Conservation (phyloP, 2,797 vertebrate genomes). For the Pogoniulus pusillus region DNA sequence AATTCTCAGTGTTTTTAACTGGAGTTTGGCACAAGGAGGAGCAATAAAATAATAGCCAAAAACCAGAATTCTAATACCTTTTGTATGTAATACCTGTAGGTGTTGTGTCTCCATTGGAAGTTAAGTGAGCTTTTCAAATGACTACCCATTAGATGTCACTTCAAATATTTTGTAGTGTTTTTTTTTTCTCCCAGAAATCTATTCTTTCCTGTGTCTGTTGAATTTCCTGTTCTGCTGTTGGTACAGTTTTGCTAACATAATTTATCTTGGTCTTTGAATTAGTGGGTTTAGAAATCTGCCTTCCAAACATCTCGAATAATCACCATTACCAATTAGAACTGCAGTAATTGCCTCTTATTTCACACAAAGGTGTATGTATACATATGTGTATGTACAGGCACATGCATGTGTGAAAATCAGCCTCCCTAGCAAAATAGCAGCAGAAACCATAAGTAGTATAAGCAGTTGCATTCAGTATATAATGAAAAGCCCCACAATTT, state of each 20-base stretch:
- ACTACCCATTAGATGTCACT: background rate
- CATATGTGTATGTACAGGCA: too few species aligned
- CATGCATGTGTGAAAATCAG: accelerated
- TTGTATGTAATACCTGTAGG: background rate
- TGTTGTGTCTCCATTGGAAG: background rate
- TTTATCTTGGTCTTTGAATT: background rate
- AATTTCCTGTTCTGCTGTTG: background rate
- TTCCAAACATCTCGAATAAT: background rate
- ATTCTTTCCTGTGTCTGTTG: background rate
- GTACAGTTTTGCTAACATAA: background rate
- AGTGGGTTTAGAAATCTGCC: background rate
- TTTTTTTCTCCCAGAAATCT: background rate
- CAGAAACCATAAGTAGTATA: background rate
- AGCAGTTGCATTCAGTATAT: background rate
- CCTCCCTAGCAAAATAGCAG: background rate
- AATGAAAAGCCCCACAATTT: background rate
- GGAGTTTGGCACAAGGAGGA: background rate
- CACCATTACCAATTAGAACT: background rate
- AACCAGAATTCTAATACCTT: background rate
- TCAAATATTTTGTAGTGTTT: background rate
- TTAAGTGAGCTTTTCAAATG: background rate
- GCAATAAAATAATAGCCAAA: background rate
- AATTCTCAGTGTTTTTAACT: background rate
- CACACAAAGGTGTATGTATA: background rate
- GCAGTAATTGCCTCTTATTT: background rate